Base-by-base conservation (phyloP, 2,888 invertebrate genomes). In the Empis stercorea region DNA sequence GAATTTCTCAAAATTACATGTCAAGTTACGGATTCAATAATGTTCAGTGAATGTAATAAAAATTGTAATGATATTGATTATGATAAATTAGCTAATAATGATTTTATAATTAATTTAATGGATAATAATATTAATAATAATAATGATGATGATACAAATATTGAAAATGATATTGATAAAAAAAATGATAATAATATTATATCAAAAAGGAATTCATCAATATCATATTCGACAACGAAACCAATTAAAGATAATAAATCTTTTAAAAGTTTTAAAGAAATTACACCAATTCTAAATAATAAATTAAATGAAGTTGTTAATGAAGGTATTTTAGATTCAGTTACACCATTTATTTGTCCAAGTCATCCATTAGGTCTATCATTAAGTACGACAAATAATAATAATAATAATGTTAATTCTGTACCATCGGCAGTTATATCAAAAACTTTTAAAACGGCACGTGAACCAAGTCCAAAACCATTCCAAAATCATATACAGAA, bases 311-410 rank as follows among this genome's bases (percentile, higher is more conserved):
- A 86, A 70, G 78, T 87, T 1, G 74, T 89, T 51, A 81, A 83
- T 43, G 88, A 88, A 70, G 88, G 88, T 11, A 75, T 89, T 50
- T 66, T 88, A 43, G 89, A 89, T 67, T 86, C 87, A 0, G 81
- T 89, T 48, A 65, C 88, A 43, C 84, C 88, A 0, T 86, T 86
- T 59, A 73, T 88, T 54, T 79, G 45, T 63, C 74, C 51, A 61
- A 55, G 61, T 7, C 60, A 61, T 2, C 38, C 59, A 30, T 58
- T 62, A 3, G 34, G 13, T 5, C 32, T 32, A 5, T n/a, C n/a
- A 20, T 27, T 27, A 27, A 20, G 2, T 27, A 7, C 23, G 7
- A 9, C 23, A 27, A n/a, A n/a, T n/a, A n/a, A n/a, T n/a, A n/a
- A n/a, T n/a, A n/a, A n/a, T n/a, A n/a, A n/a, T n/a, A n/a, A n/a